A percentile compares a stretch with the other conserved stretches of the same genome.
Conservation (phyloP, 2,113 vertebrate genomes). For the Tylochromis polylepis region DNA sequence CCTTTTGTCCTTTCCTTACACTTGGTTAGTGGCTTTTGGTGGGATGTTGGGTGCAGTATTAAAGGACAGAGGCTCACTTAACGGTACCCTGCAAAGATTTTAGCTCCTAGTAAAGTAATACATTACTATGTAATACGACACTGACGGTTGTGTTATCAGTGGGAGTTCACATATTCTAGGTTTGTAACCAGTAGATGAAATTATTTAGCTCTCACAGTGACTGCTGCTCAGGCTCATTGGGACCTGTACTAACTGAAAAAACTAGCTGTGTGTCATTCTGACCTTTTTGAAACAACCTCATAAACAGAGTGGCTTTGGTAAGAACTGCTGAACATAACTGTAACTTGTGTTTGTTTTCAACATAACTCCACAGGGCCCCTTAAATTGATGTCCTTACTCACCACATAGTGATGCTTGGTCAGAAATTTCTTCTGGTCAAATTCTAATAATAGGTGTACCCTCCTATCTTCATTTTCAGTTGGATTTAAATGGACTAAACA, state of each 20-base stretch:
- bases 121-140: not conserved
- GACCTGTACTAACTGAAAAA: not conserved
- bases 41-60: not conserved
- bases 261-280: not conserved
- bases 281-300: not conserved
- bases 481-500: not conserved
- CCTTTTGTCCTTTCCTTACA: not conserved
- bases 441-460: not conserved
- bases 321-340: not conserved
- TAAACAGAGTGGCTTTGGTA: not conserved
- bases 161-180: not conserved
- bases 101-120: not conserved
- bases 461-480: not conserved
- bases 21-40: not conserved
- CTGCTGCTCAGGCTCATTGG: not conserved
- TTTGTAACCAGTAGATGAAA: not conserved
- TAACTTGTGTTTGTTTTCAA: not conserved
- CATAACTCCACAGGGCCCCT: not conserved
- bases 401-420: not conserved
- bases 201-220: not conserved
- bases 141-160: not conserved
- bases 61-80: not conserved
- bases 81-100: not conserved
- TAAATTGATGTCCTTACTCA: not conserved
- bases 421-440: not conserved